phyloP scores from a whole-genome alignment of 2,113 vertebrate species.

The Jaculus jaculus region DNA sequence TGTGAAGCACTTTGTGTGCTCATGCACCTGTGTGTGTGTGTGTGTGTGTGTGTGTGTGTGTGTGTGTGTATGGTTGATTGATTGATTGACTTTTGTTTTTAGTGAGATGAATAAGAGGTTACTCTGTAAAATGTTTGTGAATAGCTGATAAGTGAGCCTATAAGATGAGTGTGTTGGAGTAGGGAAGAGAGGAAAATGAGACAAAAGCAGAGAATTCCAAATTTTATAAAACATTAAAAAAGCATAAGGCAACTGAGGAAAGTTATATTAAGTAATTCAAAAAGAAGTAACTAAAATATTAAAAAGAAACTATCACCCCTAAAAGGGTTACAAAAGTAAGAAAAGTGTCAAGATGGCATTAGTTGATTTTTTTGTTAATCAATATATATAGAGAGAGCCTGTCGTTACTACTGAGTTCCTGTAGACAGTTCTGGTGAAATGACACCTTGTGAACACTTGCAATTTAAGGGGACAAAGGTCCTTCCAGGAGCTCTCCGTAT shows the following conservation, averaged over 20 bases:
- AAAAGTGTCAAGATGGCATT: background rate
- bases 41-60: too few relatives aligned
- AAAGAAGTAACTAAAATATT: background rate
- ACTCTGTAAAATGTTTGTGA: background rate
- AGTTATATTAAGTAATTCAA: background rate
- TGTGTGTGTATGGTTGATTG: background rate
- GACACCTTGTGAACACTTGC: background rate
- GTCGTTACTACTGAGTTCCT: background rate
- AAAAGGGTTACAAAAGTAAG: background rate
- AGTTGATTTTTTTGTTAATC: too few relatives aligned
- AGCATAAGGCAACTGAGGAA: background rate
- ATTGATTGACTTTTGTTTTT: background rate
- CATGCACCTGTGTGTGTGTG: too few relatives aligned
- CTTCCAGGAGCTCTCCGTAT: too few relatives aligned
- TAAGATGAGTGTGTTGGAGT: background rate
- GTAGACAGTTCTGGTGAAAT: background rate
- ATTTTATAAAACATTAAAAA: background rate
- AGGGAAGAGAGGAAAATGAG: background rate
- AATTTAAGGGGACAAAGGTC: too few relatives aligned
- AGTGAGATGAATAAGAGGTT: background rate
- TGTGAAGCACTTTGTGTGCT: too few relatives aligned
- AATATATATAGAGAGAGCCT: background rate
- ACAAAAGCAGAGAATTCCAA: background rate
- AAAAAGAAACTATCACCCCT: too few relatives aligned
- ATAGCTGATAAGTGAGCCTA: background rate